These are phyloP conservation scores for Ciona savignyi DNA, from an alignment of 23 tunicate genomes.

Conservation along the genomic window DNA sequence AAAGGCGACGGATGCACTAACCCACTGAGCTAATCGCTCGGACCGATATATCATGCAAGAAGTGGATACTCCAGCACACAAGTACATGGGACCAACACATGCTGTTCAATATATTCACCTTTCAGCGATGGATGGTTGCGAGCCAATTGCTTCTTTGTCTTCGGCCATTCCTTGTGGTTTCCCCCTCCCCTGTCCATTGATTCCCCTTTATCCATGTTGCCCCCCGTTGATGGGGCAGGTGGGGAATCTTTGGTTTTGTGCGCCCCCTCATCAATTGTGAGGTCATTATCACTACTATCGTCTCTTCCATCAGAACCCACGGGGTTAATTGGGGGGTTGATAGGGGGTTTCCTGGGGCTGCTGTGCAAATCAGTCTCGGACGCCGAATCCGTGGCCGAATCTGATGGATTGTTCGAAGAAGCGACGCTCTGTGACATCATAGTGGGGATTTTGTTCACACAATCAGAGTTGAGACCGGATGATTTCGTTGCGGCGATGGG, in stretches of 20 bases:
- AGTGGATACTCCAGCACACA: too few relatives aligned
- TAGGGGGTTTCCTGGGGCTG: constrained; percentile 5
- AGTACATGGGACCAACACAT: too few relatives aligned
- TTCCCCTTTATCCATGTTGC: not conserved
- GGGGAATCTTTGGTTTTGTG: not conserved
- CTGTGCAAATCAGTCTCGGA: constrained; percentile 53
- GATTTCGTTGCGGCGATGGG: not conserved
- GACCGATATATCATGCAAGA: too few relatives aligned
- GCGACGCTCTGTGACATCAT: not conserved
- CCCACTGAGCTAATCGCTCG: too few relatives aligned
- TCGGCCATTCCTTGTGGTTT: constrained; percentile 40
- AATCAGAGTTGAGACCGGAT: not conserved
- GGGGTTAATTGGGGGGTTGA: not conserved
- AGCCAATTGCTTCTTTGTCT: constrained; percentile 78
- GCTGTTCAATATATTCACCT: too few relatives aligned
- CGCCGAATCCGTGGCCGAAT: constrained; percentile 87
- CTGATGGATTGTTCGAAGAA: not conserved
- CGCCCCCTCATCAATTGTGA: not conserved
- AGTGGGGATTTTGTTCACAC: not conserved
- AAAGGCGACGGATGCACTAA: too few relatives aligned
- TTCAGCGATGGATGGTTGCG: constrained; percentile 15
- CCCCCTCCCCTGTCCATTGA: not conserved
- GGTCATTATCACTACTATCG: not conserved
- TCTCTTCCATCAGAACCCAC: not conserved
- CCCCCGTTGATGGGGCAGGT: not conserved